Conservation (phyloP, 2,888 invertebrate species). For the Drosophila lacicola region DNA sequence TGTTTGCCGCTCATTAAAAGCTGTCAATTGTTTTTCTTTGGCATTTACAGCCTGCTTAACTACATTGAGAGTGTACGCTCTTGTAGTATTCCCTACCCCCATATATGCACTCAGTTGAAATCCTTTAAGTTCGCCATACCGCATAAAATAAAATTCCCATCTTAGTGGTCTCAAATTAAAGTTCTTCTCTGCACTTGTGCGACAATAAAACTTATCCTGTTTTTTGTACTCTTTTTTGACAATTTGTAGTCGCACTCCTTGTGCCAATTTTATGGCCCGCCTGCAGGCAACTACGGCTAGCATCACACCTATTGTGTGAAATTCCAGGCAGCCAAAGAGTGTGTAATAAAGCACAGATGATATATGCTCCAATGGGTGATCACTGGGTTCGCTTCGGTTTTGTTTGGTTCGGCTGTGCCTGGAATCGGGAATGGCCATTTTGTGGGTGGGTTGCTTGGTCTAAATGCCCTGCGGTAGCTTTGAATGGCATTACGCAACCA, state of each 20-base stretch:
- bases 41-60: conserved; percentile 67
- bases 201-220: conserved; percentile 51
- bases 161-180: conserved; percentile 64
- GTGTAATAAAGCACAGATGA: conserved; percentile 61
- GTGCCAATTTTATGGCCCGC: conserved; percentile 47
- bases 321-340: conserved; percentile 25
- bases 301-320: conserved; percentile 42
- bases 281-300: conserved; percentile 14
- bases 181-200: conserved; percentile 33
- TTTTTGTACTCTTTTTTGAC: conserved; percentile 21
- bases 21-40: conserved; percentile 76
- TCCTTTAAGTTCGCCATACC: conserved; percentile 50
- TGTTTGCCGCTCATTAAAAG: conserved; percentile 71
- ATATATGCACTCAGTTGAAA: conserved; percentile 16
- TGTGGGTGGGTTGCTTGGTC: conserved; percentile 19
- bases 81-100: conserved; percentile 16
- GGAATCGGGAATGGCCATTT: conserved; percentile 22
- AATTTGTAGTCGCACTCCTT: conserved; percentile 57
- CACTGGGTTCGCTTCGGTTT: conserved; percentile 9
- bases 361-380: conserved; percentile 46
- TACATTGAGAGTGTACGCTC: conserved; percentile 33
- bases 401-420: conserved; percentile 10
- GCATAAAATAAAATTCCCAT: conserved; percentile 52
- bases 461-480: conserved; percentile 20
- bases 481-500: conserved; percentile 26